phyloP scores from a whole-genome alignment of 2,797 vertebrate genomes.

The Merluccius polli region DNA sequence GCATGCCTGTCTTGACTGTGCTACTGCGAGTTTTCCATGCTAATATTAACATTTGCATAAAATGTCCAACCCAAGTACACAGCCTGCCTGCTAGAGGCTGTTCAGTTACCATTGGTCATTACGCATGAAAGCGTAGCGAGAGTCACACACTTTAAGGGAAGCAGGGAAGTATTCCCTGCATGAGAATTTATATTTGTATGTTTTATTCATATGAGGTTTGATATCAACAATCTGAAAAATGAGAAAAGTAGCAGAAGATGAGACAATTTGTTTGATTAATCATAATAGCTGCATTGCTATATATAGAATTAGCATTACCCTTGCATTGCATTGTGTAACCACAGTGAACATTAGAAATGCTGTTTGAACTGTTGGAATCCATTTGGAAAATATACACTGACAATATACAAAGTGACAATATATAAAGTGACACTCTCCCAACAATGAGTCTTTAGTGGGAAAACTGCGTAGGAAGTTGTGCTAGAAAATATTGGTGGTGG shows the following conservation, averaged over 20 bases:
- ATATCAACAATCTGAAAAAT: background rate
- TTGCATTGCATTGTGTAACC: too few relatives aligned
- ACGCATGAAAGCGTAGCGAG: background rate
- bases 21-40: background rate
- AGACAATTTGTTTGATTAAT: background rate
- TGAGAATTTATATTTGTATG: background rate
- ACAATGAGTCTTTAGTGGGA: background rate
- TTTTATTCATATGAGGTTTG: background rate
- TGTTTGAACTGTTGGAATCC: too few relatives aligned
- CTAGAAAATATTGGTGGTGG: background rate
- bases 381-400: too few relatives aligned
- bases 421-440: background rate
- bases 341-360: too few relatives aligned
- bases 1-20: background rate
- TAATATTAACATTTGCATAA: background rate
- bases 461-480: background rate
- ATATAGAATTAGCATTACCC: too few relatives aligned
- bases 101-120: background rate
- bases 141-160: background rate
- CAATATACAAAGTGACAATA: too few relatives aligned
- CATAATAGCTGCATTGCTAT: too few relatives aligned
- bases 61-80: background rate
- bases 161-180: background rate
- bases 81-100: conserved; percentile 1
- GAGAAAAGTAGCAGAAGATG: background rate